Evolutionary conservation across 2,113 vertebrate genomes (phyloP).

Genomic region (Petrocephalus microphthalmus): DNA sequence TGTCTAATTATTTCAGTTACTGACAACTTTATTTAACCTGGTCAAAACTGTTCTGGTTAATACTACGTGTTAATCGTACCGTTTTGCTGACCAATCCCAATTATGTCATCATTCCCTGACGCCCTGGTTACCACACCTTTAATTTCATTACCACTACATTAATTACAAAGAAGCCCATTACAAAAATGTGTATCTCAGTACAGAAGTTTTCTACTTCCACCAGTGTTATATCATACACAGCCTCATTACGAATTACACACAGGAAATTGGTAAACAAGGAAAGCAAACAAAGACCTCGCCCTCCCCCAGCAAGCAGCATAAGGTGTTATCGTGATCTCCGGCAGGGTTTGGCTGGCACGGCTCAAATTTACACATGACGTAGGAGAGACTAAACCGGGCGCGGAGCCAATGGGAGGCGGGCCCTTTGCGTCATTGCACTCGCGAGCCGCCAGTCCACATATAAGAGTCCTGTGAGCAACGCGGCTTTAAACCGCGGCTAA

Average conservation of each 20-base stretch:
- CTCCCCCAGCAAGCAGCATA: background rate
- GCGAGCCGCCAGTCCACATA: background rate
- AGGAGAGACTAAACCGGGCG: constrained; percentile 32
- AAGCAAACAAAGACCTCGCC: background rate
- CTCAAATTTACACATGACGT: constrained; percentile 47
- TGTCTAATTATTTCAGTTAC: background rate
- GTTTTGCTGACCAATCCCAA: background rate
- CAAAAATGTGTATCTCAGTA: background rate
- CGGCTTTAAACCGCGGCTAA: background rate
- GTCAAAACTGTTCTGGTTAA: background rate
- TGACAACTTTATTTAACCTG: background rate
- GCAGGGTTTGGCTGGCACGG: constrained; percentile 15
- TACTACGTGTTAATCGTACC: background rate
- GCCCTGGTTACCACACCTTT: background rate
- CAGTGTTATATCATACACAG: background rate
- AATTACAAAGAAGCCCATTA: background rate
- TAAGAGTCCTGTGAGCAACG: background rate
- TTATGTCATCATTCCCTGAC: constrained; percentile 1
- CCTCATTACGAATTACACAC: background rate
- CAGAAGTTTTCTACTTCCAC: background rate
- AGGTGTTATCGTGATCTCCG: background rate
- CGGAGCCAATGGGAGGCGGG: constrained; percentile 39
- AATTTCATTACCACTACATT: background rate
- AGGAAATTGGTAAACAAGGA: background rate
- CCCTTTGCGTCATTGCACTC: constrained; percentile 37